Evolutionary conservation across 2,888 invertebrate genomes (phyloP), one percentile per base, ranked within the genome.

Genomic region (Meliscaeva auricollis): DNA sequence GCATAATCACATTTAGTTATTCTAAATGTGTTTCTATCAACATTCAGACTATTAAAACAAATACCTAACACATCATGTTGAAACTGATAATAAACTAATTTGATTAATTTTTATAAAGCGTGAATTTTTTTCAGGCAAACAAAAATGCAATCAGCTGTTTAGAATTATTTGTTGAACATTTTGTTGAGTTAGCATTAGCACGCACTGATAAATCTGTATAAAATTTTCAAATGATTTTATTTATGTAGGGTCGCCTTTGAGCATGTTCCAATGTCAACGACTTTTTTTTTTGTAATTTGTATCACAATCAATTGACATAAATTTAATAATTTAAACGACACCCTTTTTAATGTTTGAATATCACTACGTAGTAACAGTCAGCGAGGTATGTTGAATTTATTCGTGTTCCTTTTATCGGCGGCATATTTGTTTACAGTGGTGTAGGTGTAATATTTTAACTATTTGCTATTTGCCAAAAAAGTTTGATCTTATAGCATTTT

Each of bases 71-170:
- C 26, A 26, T 26, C 26, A n/a, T 60, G 26, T 60, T 22, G 9
- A 15, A 60, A 60, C 41, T 38, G 8, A 17, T 32, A 54, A 54
- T 15, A 9, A 54, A 30, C 4, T 5, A 3, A 15, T 52, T n/a
- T 26, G 52, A 52, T 52, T 15, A 30, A 15, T 52, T 52, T 30
- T 8, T n/a, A 1, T n/a, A 0, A n/a, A n/a, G n/a, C n/a, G n/a
- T n/a, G n/a, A n/a, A n/a, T n/a, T n/a, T n/a, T n/a, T n/a, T n/a
- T n/a, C n/a, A n/a, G n/a, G n/a, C n/a, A n/a, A n/a, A 52, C 3
- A 26, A n/a, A 32, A 32, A 54, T n/a, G n/a, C 54, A 30, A 54
- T 54, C 54, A 54, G 54, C n/a, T 54, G 54, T n/a, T n/a, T n/a
- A n/a, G n/a, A n/a, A n/a, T n/a, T n/a, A n/a, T n/a, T n/a, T n/a